phyloP scores from a whole-genome alignment of 2,888 invertebrate genomes.

The Eupithecia subfuscata region DNA sequence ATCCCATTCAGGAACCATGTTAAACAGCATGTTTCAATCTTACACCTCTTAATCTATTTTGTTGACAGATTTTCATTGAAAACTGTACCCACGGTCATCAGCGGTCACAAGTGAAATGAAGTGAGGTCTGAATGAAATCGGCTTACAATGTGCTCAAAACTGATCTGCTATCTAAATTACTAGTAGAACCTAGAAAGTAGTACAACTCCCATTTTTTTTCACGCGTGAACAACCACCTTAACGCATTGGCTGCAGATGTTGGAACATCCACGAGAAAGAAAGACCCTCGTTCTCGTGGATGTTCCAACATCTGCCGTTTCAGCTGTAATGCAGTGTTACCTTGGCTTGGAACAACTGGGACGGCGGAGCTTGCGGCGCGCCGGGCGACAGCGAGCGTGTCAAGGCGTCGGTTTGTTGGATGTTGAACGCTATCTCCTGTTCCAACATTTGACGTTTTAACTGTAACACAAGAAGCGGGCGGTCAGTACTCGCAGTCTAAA shows the following conservation, averaged over 20 bases:
- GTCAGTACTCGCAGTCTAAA: neutral
- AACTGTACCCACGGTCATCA: no score
- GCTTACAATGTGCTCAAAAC: no score
- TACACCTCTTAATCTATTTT: no score
- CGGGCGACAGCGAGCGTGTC: conserved; percentile 94
- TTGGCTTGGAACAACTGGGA: conserved; percentile 67
- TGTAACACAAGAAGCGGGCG: conserved; percentile 42
- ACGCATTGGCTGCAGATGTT: no score
- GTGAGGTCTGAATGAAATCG: no score
- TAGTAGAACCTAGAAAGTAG: no score
- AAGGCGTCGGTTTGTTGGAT: conserved; percentile 96
- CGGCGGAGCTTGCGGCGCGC: conserved; percentile 71
- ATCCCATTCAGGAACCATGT: neutral
- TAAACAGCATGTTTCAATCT: no score
- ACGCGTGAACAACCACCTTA: neutral
- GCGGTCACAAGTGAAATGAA: no score
- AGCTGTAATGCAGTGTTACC: conserved; percentile 49
- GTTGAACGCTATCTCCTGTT: conserved; percentile 95
- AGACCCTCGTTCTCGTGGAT: neutral
- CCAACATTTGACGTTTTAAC: conserved; percentile 92
- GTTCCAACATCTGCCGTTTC: neutral
- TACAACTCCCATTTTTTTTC: no score
- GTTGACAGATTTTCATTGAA: no score
- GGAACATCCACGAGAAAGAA: no score
- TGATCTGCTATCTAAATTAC: no score